Base-by-base conservation (phyloP, 2,888 invertebrate species). In the Campoletis raptor region DNA sequence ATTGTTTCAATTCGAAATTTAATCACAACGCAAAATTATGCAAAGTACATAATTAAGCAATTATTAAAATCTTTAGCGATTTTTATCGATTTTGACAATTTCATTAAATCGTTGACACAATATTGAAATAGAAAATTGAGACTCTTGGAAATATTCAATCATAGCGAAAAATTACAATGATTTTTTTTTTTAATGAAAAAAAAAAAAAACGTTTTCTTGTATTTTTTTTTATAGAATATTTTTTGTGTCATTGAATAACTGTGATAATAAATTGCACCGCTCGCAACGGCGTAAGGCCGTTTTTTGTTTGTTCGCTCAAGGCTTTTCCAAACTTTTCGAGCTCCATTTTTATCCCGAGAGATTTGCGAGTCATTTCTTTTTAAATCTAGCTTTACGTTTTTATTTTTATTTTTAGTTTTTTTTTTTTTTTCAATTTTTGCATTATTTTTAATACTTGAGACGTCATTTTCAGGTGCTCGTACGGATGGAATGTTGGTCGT, bases 241-340 rank as follows among this genome's bases (percentile, higher is more conserved):
- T 52, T 48, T 73, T 12, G 74, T 73, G 70, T 72, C 18, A 84
- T 80, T 72, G 52, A 72, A 61, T 84, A 84, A 78, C 80, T 74
- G 81, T 73, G 70, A 80, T 69, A 64, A 76, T 48, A 84, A 86
- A 79, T 87, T 81, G 87, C 83, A 86, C 86, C 82, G 78, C 83
- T 88, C 77, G 83, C 81, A 69, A 84, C 78, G 72, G 81, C 83
- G 66, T 85, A 80, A 84, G 80, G 85, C 87, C 81, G 72, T 81
- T 67, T 82, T 78, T 30, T 77, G 67, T 80, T 64, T 73, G 6
- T 24, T 64, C 30, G 2, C n/a, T 45, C 24, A 36, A 64, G 10
- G 15, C 42, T 36, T 37, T 1, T 24, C n/a, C 73, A 7, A 48
- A 10, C 15, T 15, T 66, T 21, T 21, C 9, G 18, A 57, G 48